Percentiles rank a stretch among this genome's conserved stretches.
Evolutionary conservation across 2,888 invertebrate genomes (phyloP).

Genomic region (Encarsia formosa): DNA sequence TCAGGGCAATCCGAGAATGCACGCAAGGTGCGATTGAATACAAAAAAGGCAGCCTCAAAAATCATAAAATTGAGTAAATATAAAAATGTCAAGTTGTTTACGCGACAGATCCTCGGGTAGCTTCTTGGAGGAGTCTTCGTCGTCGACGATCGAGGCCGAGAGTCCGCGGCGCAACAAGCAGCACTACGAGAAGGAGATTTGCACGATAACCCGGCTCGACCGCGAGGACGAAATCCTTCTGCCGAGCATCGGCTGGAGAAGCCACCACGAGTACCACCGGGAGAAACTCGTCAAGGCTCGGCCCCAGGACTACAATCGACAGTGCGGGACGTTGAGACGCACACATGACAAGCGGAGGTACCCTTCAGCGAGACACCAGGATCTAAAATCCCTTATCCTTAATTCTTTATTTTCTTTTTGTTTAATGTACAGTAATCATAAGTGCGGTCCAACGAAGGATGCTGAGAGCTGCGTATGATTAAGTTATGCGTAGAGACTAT

Average conservation of each 20-base stretch:
- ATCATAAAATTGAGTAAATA: no score
- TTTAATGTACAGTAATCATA: no score
- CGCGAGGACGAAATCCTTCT: not conserved
- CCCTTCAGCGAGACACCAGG: not conserved
- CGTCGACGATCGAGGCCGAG: slow-evolving; percentile 1
- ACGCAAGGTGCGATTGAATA: no score
- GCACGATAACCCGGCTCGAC: slow-evolving; percentile 19
- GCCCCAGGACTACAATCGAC: slow-evolving; percentile 7
- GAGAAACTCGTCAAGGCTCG: not conserved
- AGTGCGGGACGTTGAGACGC: not conserved
- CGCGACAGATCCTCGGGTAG: not conserved
- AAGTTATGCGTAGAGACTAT: no score
- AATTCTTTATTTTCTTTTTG: no score
- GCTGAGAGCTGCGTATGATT: no score
- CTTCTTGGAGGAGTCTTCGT: not conserved
- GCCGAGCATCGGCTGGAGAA: slow-evolving; percentile 3
- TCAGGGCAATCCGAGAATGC: no score
- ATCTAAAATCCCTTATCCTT: no score
- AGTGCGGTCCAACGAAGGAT: no score
- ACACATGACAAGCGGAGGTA: not conserved
- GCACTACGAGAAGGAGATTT: slow-evolving; percentile 19
- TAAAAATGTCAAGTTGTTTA: no score
- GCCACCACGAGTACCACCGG: slow-evolving; percentile 3
- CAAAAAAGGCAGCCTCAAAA: no score
- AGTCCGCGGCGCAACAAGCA: not conserved